Evolutionary conservation across 2,797 vertebrate species (phyloP).

Genomic region (Pseudochirops corinnae): DNA sequence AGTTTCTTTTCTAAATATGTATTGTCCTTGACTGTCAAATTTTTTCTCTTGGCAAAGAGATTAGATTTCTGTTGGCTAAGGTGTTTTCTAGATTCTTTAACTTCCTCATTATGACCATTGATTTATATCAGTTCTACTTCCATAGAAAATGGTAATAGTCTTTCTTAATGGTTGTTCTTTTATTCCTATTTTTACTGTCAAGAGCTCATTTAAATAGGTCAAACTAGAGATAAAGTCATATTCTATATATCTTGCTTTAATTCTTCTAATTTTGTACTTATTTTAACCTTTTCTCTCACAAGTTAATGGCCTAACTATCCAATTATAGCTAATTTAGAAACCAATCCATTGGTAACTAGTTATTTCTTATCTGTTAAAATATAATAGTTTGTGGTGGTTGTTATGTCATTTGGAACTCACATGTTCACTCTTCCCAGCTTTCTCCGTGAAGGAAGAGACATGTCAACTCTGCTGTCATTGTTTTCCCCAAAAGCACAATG

Average conservation of each 20-base stretch:
- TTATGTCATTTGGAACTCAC: neutral
- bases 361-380: neutral
- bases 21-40: neutral
- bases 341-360: neutral
- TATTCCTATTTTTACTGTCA: neutral
- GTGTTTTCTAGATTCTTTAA: neutral
- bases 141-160: neutral
- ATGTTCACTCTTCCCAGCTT: neutral
- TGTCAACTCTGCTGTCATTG: neutral
- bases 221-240: neutral
- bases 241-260: neutral
- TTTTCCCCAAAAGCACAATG: neutral
- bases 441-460: neutral
- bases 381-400: neutral
- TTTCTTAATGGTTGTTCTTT: neutral
- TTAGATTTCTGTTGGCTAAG: neutral
- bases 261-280: neutral
- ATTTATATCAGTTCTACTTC: neutral
- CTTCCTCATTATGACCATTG: neutral
- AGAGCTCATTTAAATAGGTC: neutral
- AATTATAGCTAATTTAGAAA: neutral
- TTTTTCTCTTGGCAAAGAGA: neutral
- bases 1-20: neutral
- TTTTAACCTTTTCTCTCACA: neutral
- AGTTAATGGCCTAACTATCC: neutral